These are phyloP conservation scores for Podarcis lilfordi DNA, from an alignment of 2,797 vertebrate species.

Conservation along the genomic window DNA sequence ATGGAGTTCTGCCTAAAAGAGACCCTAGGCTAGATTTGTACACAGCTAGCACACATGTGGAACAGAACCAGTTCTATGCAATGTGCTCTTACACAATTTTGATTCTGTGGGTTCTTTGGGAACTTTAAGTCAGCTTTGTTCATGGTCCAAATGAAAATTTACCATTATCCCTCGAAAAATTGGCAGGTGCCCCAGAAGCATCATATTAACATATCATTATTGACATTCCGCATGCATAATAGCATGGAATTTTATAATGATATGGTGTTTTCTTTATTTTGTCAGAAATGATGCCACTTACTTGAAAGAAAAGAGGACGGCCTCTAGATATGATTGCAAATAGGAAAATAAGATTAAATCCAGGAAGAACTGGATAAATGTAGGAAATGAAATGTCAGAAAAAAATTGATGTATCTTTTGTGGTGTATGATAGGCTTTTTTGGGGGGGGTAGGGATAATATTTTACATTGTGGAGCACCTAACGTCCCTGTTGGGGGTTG, in stretches of 20 bases:
- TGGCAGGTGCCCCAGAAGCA: too few species aligned
- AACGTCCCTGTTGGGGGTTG: not conserved
- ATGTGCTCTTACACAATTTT: not conserved
- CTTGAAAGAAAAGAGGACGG: constrained; percentile 2
- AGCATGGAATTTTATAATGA: not conserved
- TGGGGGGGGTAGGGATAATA: not conserved
- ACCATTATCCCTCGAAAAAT: not conserved
- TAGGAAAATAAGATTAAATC: not conserved
- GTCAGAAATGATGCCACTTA: constrained; percentile 3
- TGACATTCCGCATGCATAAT: not conserved
- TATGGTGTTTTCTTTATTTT: not conserved
- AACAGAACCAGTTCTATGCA: not conserved
- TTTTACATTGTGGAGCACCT: not conserved
- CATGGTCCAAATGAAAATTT: not conserved
- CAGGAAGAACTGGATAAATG: not conserved
- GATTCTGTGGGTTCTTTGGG: not conserved
- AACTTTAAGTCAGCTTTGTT: not conserved
- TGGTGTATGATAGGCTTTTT: not conserved
- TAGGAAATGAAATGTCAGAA: constrained; percentile 15
- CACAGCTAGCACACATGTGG: not conserved
- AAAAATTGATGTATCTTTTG: constrained; percentile 5
- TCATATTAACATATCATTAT: not conserved
- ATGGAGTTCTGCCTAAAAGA: not conserved
- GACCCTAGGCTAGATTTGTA: not conserved
- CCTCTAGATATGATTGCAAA: not conserved